Percentiles rank a stretch among this genome's conserved stretches.
phyloP scores from a whole-genome alignment of 1,140 invertebrate species.

The Drosophila erecta region DNA sequence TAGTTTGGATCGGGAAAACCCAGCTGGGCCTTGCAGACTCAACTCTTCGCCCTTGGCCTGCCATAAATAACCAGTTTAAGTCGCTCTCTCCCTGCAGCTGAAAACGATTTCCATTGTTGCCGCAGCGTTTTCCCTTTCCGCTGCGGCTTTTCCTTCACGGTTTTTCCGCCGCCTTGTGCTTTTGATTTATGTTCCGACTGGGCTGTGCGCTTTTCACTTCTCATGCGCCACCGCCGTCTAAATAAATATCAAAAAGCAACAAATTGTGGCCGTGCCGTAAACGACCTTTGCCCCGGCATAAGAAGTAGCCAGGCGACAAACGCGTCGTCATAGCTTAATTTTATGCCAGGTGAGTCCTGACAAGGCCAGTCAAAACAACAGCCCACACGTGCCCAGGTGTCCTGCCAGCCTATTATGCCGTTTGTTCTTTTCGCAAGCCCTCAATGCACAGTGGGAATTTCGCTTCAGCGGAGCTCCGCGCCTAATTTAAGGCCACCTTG shows the following conservation, averaged over 20 bases:
- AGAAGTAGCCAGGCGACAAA: conserved; percentile 34
- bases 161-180: conserved; percentile 42
- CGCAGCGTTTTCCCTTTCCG: conserved; percentile 43
- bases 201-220: conserved; percentile 51
- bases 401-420: conserved; percentile 57
- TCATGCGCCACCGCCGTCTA: conserved; percentile 50
- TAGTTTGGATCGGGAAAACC: background rate
- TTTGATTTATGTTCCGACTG: conserved; percentile 63
- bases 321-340: conserved; percentile 64
- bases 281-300: conserved; percentile 37
- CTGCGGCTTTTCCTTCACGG: conserved; percentile 45
- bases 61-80: conserved; percentile 77
- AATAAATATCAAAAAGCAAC: conserved; percentile 82
- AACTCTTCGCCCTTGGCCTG: conserved; percentile 42
- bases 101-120: conserved; percentile 38
- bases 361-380: conserved; percentile 56
- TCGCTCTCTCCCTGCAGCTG: conserved; percentile 53
- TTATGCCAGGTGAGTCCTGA: conserved; percentile 56
- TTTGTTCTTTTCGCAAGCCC: conserved; percentile 41
- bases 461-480: conserved; percentile 1
- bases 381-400: conserved; percentile 65
- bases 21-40: conserved; percentile 28
- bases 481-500: conserved; percentile 22
- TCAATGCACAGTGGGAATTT: conserved; percentile 34
- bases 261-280: conserved; percentile 65